Evolutionary conservation across 2,888 invertebrate species (phyloP).

Genomic region (Leptura quadrifasciata): DNA sequence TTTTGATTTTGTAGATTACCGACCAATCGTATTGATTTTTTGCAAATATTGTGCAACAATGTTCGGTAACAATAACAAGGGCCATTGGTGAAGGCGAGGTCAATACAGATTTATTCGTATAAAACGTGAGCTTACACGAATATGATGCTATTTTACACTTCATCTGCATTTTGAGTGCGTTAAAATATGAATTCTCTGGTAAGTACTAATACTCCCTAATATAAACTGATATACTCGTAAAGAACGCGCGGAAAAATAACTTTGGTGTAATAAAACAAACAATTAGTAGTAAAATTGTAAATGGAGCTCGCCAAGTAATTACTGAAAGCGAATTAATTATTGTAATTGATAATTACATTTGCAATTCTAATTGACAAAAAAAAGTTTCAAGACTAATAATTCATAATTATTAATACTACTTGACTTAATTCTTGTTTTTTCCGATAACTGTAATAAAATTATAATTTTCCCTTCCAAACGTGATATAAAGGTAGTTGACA

Average conservation of each 20-base stretch:
- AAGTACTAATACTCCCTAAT: constrained; percentile 34
- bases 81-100: constrained; percentile 50
- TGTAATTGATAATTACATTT: too few relatives aligned
- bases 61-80: constrained; percentile 33
- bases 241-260: not conserved
- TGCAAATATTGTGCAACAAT: constrained; percentile 23
- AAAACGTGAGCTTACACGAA: constrained; percentile 43
- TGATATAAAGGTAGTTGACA: too few relatives aligned
- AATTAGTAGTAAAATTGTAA: too few relatives aligned
- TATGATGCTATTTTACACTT: constrained; percentile 40
- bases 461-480: too few relatives aligned
- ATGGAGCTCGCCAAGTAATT: too few relatives aligned
- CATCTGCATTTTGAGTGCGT: constrained; percentile 45
- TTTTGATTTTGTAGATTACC: not conserved
- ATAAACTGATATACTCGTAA: not conserved
- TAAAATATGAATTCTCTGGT: constrained; percentile 45
- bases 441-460: too few relatives aligned
- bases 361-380: too few relatives aligned
- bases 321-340: too few relatives aligned
- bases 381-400: too few relatives aligned
- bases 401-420: too few relatives aligned
- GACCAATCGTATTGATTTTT: not conserved
- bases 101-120: constrained; percentile 44
- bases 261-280: too few relatives aligned
- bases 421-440: too few relatives aligned